Evolutionary conservation across 2,888 invertebrate genomes (phyloP), one percentile per base, ranked within the genome.

Genomic region (Liopterus haemorrhoidalis): DNA sequence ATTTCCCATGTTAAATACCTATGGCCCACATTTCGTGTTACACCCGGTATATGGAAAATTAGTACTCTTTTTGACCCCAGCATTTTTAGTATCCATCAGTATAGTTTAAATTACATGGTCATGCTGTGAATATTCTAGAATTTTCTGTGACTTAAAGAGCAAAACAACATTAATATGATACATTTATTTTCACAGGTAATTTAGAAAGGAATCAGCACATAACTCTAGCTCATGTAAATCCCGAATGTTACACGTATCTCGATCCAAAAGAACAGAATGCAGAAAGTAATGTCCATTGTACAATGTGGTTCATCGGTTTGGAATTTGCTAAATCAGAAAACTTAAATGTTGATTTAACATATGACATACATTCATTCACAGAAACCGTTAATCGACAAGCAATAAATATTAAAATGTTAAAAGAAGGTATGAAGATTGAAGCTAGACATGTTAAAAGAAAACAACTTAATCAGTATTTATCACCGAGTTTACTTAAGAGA

Each of bases 251-350:
- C 62, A 71, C 76, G 24, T 75, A 78, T 41, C 59, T 72, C 39
- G 68, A 70, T 46, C 47, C 36, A 41, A n/a, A n/a, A n/a, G 42
- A 42, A 38, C 51, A 65, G 5, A 60, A 55, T 57, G 54, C 54
- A 32, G 70, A 76, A 46, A 63, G 72, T 2, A 73, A 74, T 22
- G 75, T 74, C 53, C 76, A 78, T 54, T 84, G 88, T 64, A 86
- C 88, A 4, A 85, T 94, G 81, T 99, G 99, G 99, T 97, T 97
- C 69, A 93, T 99, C 59, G 99, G 99, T 0, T 73, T 99, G 39
- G 84, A 87, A 52, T 94, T 99, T 65, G 84, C 85, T 58, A 91
- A 90, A 70, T 81, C 84, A 9, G 84, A 85, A 64, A 87, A 86
- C 64, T 72, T 91, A 37, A 93, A 94, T 62, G 82, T 99, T 39